phyloP scores from a whole-genome alignment of 2,888 invertebrate species.

The Calameuta filiformis region DNA sequence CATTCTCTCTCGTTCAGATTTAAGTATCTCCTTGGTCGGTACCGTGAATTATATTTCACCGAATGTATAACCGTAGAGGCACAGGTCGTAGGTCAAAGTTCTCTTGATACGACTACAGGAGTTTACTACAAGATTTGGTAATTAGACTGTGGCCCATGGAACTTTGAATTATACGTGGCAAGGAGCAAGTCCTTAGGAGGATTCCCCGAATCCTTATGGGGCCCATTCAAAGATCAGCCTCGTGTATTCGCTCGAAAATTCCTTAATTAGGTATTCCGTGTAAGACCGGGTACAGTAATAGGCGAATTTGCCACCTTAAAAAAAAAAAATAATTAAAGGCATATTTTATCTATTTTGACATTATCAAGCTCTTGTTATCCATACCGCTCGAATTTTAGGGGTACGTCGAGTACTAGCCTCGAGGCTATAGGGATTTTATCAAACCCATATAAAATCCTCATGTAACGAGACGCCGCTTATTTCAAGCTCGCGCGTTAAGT shows the following conservation, averaged over 20 bases:
- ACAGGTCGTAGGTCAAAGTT: constrained; percentile 42
- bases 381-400: not conserved
- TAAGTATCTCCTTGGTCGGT: not conserved
- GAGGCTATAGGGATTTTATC: not conserved
- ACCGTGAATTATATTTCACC: not conserved
- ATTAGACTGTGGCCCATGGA: constrained; percentile 58
- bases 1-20: not conserved
- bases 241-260: not conserved
- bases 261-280: not conserved
- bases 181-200: constrained; percentile 31
- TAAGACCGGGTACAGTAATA: not conserved
- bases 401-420: not conserved
- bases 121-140: constrained; percentile 55
- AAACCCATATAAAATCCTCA: not conserved
- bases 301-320: not conserved
- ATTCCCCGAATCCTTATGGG: constrained; percentile 47
- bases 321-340: not conserved
- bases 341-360: not conserved
- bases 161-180: constrained; percentile 62
- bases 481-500: constrained; percentile 22
- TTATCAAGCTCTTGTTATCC: not conserved
- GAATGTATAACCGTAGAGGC: not conserved
- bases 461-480: not conserved
- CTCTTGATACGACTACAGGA: constrained; percentile 27
- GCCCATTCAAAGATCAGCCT: constrained; percentile 33